Conservation (phyloP, 2,888 invertebrate species). For the Agriotes lineatus region DNA sequence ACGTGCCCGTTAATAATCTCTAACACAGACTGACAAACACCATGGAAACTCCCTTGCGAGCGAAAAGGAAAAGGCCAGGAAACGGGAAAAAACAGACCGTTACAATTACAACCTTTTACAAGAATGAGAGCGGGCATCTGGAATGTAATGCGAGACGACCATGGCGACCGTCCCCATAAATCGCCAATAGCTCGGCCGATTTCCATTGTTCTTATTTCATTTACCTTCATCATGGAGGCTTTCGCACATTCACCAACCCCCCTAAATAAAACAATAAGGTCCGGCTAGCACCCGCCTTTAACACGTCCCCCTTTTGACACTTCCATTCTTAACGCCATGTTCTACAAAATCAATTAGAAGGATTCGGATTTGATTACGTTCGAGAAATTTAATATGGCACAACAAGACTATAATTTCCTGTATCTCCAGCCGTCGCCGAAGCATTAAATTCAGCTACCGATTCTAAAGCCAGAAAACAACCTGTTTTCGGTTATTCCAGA, state of each 20-base stretch:
- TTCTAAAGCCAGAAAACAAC: too few relatives aligned
- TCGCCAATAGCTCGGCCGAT: constrained; percentile 48
- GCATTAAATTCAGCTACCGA: too few relatives aligned
- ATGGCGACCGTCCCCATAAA: constrained; percentile 48
- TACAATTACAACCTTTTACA: constrained; percentile 20
- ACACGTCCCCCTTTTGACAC: constrained; percentile 52
- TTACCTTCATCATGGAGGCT: constrained; percentile 45
- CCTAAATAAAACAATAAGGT: constrained; percentile 50
- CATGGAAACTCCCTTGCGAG: constrained; percentile 21
- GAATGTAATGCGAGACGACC: constrained; percentile 48
- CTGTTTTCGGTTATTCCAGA: too few relatives aligned
- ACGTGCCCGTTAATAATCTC: neutral
- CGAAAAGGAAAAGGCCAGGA: constrained; percentile 19
- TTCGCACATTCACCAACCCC: constrained; percentile 42
- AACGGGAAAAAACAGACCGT: constrained; percentile 6
- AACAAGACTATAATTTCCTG: neutral
- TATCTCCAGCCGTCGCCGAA: neutral
- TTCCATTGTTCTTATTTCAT: constrained; percentile 47
- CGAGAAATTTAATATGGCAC: constrained; percentile 22
- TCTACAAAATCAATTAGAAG: constrained; percentile 49
- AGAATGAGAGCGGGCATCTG: constrained; percentile 47
- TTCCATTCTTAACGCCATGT: constrained; percentile 52
- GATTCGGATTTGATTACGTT: constrained; percentile 51
- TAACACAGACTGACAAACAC: neutral
- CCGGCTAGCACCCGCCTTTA: constrained; percentile 50